These are phyloP conservation scores for Nycteola revayana DNA, from an alignment of 2,888 invertebrate genomes.

Conservation along the genomic window DNA sequence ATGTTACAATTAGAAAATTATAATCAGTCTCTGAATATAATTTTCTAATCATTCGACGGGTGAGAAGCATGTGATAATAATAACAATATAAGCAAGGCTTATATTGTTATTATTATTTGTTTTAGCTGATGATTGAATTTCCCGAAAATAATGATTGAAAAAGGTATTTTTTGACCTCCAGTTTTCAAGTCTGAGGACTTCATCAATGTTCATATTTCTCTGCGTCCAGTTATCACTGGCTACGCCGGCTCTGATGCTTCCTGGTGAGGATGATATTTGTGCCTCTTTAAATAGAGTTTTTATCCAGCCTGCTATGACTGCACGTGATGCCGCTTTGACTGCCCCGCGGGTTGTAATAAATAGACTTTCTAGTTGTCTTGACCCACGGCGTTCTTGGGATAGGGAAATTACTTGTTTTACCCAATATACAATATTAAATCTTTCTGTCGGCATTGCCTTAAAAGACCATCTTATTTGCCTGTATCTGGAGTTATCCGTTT, in stretches of 20 bases:
- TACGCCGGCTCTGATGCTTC: conserved; percentile 26
- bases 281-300: conserved; percentile 18
- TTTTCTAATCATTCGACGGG: too few species aligned
- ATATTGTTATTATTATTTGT: too few species aligned
- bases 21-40: too few species aligned
- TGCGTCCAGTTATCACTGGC: conserved; percentile 26
- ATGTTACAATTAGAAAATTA: too few species aligned
- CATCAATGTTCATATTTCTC: conserved; percentile 19
- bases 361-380: conserved; percentile 3
- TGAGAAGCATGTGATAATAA: too few species aligned
- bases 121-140: too few species aligned
- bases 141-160: too few species aligned
- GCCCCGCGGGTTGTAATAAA: conserved; percentile 12
- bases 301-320: conserved; percentile 23
- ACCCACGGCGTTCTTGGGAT: neutral
- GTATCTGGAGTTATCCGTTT: neutral
- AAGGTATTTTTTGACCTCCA: conserved; percentile 16
- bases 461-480: neutral
- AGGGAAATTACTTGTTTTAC: neutral
- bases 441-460: neutral
- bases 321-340: conserved; percentile 12
- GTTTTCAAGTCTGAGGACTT: conserved; percentile 24
- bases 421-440: neutral
- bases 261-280: conserved; percentile 19
- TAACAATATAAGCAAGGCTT: too few species aligned